Evolutionary conservation across 2,888 invertebrate genomes (phyloP), one percentile per base, ranked within the genome.

Genomic region (Brachyopa scutellaris): DNA sequence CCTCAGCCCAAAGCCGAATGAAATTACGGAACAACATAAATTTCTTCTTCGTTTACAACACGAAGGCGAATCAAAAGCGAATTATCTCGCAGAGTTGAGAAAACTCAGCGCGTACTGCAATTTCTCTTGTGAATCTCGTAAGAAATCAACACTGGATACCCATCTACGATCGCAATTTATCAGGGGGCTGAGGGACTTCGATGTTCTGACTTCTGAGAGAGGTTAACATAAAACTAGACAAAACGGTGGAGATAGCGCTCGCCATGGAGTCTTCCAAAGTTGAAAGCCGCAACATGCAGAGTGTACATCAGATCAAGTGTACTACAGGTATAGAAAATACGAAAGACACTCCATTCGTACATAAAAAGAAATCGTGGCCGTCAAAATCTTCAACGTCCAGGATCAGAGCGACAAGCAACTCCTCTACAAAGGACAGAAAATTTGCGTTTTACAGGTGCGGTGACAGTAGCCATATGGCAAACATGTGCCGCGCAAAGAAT

Each of bases 171-270:
- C 47, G 2, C 47, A 47, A 23, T 47, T 47, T 23, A 47, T 47
- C 3, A n/a, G 47, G n/a, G 47, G 26, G n/a, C 33, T n/a, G n/a
- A n/a, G n/a, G n/a, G n/a, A n/a, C n/a, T n/a, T n/a, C n/a, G n/a
- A n/a, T n/a, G n/a, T n/a, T n/a, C 19, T 21, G 31, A 29, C 45
- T 61, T 42, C 29, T 59, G n/a, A 40, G 15, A n/a, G 57, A 57
- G 40, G 29, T n/a, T 13, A 5, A 40, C 26, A 26, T 45, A n/a
- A 8, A 9, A 4, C 7, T 36, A 8, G 45, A 45, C 19, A 61
- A 47, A 47, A 45, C 33, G 21, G 31, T 42, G 11, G 61, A 45
- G 33, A 26, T 23, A 9, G 15, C 26, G 29, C 13, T 57, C 40
- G 19, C 57, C 15, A 62, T 62, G 11, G 23, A 62, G 33, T 19